phyloP scores from a whole-genome alignment of 2,113 vertebrate species.

The Lophura nycthemera region DNA sequence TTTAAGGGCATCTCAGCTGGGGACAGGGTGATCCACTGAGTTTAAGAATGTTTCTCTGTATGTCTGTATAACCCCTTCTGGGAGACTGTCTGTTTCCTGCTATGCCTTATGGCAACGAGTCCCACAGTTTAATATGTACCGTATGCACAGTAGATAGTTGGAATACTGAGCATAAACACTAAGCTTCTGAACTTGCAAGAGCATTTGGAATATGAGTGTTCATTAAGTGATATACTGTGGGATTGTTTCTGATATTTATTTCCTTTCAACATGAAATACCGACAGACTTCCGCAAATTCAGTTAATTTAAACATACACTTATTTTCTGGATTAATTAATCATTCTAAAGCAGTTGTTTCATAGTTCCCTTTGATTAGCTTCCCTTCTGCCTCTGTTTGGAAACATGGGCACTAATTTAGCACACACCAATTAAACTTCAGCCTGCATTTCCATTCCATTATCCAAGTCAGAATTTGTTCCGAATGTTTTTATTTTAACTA shows the following conservation, averaged over 20 bases:
- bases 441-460: background rate
- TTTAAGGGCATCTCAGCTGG: background rate
- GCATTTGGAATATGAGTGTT: background rate
- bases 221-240: background rate
- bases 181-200: background rate
- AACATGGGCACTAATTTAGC: background rate
- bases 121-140: background rate
- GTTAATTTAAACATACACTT: background rate
- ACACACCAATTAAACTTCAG: background rate
- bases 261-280: background rate
- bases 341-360: background rate
- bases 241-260: background rate
- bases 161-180: background rate
- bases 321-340: background rate
- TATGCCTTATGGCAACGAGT: background rate
- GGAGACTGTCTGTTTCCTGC: background rate
- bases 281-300: background rate
- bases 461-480: background rate
- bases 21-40: background rate
- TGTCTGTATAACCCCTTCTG: background rate
- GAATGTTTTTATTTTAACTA: background rate
- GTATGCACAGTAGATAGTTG: background rate
- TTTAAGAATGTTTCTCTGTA: background rate
- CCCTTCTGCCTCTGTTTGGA: slow-evolving; percentile 1
- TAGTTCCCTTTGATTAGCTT: background rate